A percentile compares a stretch with the other conserved stretches of the same genome.
phyloP scores from a whole-genome alignment of 1,140 invertebrate genomes.

The Macrosteles quadrilineatus region DNA sequence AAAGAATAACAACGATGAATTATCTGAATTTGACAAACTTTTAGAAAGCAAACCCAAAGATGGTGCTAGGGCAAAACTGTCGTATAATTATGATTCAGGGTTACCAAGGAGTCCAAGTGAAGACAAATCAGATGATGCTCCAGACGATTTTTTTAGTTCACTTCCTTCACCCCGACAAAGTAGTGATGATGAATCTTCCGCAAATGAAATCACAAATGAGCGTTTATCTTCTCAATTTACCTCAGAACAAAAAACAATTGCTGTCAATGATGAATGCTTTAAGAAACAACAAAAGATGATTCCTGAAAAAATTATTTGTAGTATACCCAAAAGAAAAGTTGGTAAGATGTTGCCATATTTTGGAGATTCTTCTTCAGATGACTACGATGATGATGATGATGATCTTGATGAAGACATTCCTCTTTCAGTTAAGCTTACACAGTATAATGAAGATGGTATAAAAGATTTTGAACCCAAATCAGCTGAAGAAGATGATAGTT shows the following conservation, averaged over 20 bases:
- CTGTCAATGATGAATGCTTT: no score
- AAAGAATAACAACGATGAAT: neutral
- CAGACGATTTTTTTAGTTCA: neutral
- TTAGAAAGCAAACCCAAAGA: conserved; percentile 3
- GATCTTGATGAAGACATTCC: neutral
- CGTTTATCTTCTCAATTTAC: no score
- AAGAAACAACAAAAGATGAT: neutral
- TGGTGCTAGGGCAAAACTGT: neutral
- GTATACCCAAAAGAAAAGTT: neutral
- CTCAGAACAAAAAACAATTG: no score
- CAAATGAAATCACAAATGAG: neutral
- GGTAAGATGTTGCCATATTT: conserved; percentile 15
- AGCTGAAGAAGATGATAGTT: neutral
- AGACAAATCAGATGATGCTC: conserved; percentile 4
- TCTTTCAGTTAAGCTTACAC: neutral
- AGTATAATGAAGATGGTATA: no score
- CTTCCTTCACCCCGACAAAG: neutral
- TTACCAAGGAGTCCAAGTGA: neutral
- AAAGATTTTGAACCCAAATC: neutral
- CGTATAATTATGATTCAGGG: neutral
- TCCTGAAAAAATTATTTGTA: conserved; percentile 8
- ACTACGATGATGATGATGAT: neutral
- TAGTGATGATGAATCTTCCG: conserved; percentile 11
- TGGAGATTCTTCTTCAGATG: conserved; percentile 6
- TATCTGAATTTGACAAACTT: conserved; percentile 5